Percentiles rank a stretch among this genome's conserved stretches.
phyloP scores from a whole-genome alignment of 2,113 vertebrate species.

The Pollimyrus isidori region DNA sequence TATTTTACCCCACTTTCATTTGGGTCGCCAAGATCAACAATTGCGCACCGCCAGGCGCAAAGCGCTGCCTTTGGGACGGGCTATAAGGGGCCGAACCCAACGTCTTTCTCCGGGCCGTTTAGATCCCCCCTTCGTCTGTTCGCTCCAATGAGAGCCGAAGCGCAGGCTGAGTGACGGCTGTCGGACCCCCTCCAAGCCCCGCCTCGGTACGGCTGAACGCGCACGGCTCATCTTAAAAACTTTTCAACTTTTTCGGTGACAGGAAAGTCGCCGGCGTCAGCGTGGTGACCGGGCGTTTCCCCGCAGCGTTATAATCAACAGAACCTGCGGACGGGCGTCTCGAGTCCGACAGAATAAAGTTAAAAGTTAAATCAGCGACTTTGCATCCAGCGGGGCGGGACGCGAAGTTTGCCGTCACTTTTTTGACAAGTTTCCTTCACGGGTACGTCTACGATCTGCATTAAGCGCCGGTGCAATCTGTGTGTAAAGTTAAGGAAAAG shows the following conservation, averaged over 20 bases:
- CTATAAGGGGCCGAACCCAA: not conserved
- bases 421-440: not conserved
- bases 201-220: not conserved
- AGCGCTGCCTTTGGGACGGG: not conserved
- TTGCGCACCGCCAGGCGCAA: not conserved
- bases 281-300: not conserved
- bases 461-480: not conserved
- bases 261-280: not conserved
- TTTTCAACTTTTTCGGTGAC: not conserved
- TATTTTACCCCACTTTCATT: not conserved
- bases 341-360: not conserved
- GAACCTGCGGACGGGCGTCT: not conserved
- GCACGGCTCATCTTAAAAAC: not conserved
- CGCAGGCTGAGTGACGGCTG: not conserved
- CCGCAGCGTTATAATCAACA: not conserved
- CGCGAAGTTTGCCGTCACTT: not conserved
- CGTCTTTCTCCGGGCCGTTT: not conserved
- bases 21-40: not conserved
- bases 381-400: not conserved
- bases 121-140: not conserved
- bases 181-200: not conserved
- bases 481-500: not conserved
- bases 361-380: not conserved
- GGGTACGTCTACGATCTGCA: not conserved
- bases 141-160: not conserved